These are phyloP conservation scores for Aromia moschata DNA, from an alignment of 2,888 invertebrate species.

Conservation along the genomic window DNA sequence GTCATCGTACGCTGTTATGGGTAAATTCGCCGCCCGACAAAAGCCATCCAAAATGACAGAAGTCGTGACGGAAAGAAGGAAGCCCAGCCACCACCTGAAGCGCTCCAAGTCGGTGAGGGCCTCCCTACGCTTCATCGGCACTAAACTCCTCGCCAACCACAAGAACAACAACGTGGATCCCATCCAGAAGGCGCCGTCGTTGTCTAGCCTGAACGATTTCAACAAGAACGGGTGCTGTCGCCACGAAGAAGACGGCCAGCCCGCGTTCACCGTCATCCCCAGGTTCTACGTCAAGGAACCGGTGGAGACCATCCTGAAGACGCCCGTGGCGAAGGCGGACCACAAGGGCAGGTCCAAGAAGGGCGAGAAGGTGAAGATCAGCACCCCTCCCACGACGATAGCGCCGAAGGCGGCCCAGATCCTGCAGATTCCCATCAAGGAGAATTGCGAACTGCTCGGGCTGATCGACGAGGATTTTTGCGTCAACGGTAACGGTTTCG, in stretches of 20 bases:
- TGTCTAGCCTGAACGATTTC: conserved; percentile 49
- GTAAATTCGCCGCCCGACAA: conserved; percentile 49
- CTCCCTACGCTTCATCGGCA: conserved; percentile 73
- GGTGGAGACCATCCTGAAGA: conserved; percentile 58
- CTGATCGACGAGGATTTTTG: conserved; percentile 12
- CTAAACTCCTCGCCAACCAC: conserved; percentile 64
- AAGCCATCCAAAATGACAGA: conserved; percentile 57
- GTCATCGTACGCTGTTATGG: conserved; percentile 51
- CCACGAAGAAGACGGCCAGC: conserved; percentile 14
- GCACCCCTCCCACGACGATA: conserved; percentile 64
- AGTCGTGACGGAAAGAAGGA: conserved; percentile 55
- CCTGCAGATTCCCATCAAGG: conserved; percentile 65
- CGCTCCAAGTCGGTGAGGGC: conserved; percentile 77
- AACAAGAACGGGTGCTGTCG: conserved; percentile 35
- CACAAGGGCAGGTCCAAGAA: conserved; percentile 38
- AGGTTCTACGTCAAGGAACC: conserved; percentile 31
- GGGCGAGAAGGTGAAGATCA: conserved; percentile 46
- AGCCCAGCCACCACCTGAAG: conserved; percentile 61
- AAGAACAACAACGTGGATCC: conserved; percentile 40
- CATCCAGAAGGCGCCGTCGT: conserved; percentile 51
- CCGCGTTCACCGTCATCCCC: conserved; percentile 19
- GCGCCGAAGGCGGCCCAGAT: conserved; percentile 72
- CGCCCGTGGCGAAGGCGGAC: conserved; percentile 51
- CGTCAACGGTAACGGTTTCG: conserved; percentile 2
- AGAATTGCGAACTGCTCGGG: conserved; percentile 46